These are phyloP conservation scores for Aegotheles bennettii DNA, from an alignment of 2,113 vertebrate species.

Conservation along the genomic window DNA sequence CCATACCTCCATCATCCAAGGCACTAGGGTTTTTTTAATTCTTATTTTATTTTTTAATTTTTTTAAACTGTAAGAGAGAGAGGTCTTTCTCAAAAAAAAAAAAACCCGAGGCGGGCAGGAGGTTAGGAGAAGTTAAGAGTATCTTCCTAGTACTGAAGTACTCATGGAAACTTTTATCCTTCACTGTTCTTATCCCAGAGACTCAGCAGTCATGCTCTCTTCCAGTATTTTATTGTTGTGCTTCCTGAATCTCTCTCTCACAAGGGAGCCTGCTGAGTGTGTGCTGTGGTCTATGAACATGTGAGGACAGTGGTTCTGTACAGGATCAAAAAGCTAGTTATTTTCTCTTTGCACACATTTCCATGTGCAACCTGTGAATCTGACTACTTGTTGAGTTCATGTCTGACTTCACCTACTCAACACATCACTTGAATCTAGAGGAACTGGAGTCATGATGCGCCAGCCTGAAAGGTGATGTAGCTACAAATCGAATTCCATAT, in stretches of 20 bases:
- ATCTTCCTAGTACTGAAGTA: neutral
- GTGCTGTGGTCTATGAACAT: neutral
- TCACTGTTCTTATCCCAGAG: neutral
- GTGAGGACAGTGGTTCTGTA: fast-evolving
- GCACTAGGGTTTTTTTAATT: neutral
- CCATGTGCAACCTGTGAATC: neutral
- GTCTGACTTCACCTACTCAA: neutral
- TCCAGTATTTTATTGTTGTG: neutral
- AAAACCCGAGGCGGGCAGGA: fast-evolving
- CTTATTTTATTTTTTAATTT: neutral
- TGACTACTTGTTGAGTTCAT: neutral
- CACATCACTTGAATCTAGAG: neutral
- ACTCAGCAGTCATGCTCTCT: neutral
- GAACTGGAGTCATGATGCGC: neutral
- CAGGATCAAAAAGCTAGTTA: neutral
- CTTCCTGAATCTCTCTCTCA: neutral
- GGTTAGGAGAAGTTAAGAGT: neutral
- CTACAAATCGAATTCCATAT: neutral
- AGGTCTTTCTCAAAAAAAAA: neutral
- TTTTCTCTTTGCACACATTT: neutral
- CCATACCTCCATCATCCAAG: neutral
- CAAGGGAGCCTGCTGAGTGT: neutral
- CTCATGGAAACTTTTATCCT: neutral
- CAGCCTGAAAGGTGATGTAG: neutral
- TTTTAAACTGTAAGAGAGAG: neutral